These are phyloP conservation scores for Drosophila bocqueti DNA, from an alignment of 1,140 invertebrate species.

Conservation along the genomic window DNA sequence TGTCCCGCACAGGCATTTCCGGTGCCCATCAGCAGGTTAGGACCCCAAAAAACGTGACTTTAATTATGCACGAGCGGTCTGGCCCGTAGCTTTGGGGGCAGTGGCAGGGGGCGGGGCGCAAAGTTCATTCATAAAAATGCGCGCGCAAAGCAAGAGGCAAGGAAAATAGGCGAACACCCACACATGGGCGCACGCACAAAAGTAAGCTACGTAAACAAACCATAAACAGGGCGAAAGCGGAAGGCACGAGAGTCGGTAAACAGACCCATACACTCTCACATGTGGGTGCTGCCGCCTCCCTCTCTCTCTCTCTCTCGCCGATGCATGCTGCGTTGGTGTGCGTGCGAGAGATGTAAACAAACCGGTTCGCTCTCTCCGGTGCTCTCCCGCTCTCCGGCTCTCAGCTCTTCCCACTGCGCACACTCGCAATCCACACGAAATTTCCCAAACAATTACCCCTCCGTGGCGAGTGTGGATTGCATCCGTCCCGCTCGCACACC, in stretches of 20 bases:
- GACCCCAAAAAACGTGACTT: constrained; percentile 32
- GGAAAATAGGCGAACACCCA: constrained; percentile 37
- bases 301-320: neutral
- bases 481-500: constrained; percentile 48
- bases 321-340: constrained; percentile 20
- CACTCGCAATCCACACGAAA: constrained; percentile 60
- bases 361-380: constrained; percentile 44
- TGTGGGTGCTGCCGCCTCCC: constrained; percentile 1
- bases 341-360: constrained; percentile 67
- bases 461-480: constrained; percentile 51
- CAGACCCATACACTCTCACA: neutral
- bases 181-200: constrained; percentile 47
- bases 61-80: constrained; percentile 57
- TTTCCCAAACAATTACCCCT: constrained; percentile 84
- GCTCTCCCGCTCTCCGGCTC: constrained; percentile 38
- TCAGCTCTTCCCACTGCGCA: constrained; percentile 47
- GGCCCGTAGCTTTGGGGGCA: constrained; percentile 29
- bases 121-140: constrained; percentile 75
- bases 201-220: constrained; percentile 79
- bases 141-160: constrained; percentile 41
- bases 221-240: constrained; percentile 48
- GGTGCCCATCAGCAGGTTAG: constrained; percentile 88
- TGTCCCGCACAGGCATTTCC: constrained; percentile 90
- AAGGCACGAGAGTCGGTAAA: constrained; percentile 30
- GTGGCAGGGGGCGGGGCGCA: neutral